These are phyloP conservation scores for Drosophila oshimai DNA, from an alignment of 1,140 invertebrate species.

Conservation along the genomic window DNA sequence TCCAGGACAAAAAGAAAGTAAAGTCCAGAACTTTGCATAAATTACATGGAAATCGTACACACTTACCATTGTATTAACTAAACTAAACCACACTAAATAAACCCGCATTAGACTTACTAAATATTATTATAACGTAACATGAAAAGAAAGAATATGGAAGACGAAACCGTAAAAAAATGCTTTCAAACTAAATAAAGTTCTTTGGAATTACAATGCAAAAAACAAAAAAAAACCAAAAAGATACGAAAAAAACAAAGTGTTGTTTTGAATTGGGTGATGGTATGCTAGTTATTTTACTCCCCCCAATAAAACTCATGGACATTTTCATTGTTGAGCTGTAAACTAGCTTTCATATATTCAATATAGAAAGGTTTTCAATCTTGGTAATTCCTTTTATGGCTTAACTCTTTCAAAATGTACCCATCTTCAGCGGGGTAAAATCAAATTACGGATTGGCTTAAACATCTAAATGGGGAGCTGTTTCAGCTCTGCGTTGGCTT, in stretches of 20 bases:
- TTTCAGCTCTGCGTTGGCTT: slow-evolving; percentile 15
- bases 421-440: slow-evolving; percentile 25
- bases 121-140: slow-evolving; percentile 74
- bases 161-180: slow-evolving; percentile 65
- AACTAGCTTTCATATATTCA: slow-evolving; percentile 27
- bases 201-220: slow-evolving; percentile 74
- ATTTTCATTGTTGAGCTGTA: not conserved
- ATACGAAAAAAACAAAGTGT: slow-evolving; percentile 10
- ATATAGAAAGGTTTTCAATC: slow-evolving; percentile 27
- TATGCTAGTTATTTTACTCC: not conserved
- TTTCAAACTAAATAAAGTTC: slow-evolving; percentile 82
- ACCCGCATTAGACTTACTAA: slow-evolving; percentile 74
- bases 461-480: slow-evolving; percentile 9
- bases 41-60: slow-evolving; percentile 44
- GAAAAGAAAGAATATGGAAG: slow-evolving; percentile 46
- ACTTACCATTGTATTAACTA: slow-evolving; percentile 73
- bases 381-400: slow-evolving; percentile 21
- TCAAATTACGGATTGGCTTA: slow-evolving; percentile 16
- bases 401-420: slow-evolving; percentile 7
- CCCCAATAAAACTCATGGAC: not conserved
- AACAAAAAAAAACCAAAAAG: slow-evolving; percentile 40
- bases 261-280: not conserved
- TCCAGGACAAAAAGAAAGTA: slow-evolving; percentile 1
- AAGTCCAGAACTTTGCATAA: slow-evolving; percentile 21
- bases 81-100: slow-evolving; percentile 42